Evolutionary conservation across 2,797 vertebrate genomes (phyloP).

Genomic region (Peromyscus aztecus): DNA sequence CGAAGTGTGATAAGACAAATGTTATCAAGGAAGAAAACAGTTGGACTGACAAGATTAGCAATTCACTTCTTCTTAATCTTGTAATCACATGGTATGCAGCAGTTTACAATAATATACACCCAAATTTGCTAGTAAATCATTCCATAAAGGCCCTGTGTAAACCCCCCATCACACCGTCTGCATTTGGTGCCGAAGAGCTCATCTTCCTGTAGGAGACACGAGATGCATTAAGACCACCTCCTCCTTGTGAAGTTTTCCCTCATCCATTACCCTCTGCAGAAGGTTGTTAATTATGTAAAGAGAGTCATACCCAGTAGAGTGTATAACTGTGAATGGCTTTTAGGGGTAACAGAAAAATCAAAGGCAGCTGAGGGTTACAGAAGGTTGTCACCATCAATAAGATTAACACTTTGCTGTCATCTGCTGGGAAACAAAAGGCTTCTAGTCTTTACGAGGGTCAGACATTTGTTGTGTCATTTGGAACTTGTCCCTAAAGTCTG

Average conservation of each 20-base stretch:
- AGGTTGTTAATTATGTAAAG: conserved; percentile 47
- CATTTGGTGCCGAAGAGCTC: not conserved
- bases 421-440: conserved; percentile 39
- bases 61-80: conserved; percentile 66
- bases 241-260: conserved; percentile 22
- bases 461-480: conserved; percentile 41
- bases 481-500: not conserved
- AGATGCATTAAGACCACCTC: conserved; percentile 53
- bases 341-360: conserved; percentile 1
- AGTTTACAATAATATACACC: conserved; percentile 38
- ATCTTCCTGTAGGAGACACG: not conserved
- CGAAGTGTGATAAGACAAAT: conserved; percentile 68
- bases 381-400: not conserved
- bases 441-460: conserved; percentile 17
- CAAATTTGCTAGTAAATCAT: conserved; percentile 63
- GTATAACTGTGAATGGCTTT: not conserved
- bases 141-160: conserved; percentile 25
- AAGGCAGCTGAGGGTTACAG: conserved; percentile 66
- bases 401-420: conserved; percentile 56
- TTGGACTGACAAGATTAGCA: conserved; percentile 71
- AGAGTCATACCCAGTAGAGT: not conserved
- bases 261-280: conserved; percentile 45
- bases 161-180: not conserved
- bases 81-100: conserved; percentile 60
- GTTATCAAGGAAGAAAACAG: conserved; percentile 70